These are phyloP conservation scores for Aythya baeri DNA, from an alignment of 2,113 vertebrate species.

Conservation along the genomic window DNA sequence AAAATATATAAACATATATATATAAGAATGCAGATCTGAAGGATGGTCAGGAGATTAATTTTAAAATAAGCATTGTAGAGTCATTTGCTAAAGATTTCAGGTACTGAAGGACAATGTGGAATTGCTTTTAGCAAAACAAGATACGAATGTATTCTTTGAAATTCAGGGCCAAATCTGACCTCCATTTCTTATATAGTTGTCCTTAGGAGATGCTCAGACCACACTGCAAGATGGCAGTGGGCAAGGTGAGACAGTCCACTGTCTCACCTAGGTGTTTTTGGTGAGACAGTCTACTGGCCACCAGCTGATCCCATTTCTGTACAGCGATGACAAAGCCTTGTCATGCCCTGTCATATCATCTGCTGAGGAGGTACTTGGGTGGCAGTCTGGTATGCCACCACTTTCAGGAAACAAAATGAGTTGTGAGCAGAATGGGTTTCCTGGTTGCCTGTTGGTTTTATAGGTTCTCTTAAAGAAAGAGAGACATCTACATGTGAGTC, in stretches of 20 bases:
- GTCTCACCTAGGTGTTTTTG: not conserved
- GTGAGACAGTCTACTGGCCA: not conserved
- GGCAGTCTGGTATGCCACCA: not conserved
- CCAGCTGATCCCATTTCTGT: not conserved
- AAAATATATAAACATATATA: not conserved
- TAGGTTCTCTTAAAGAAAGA: not conserved
- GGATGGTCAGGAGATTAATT: not conserved
- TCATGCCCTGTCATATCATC: fast-evolving
- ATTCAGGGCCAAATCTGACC: not conserved
- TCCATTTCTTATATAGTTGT: not conserved
- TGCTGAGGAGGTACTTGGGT: not conserved
- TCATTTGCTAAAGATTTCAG: not conserved
- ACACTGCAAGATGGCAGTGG: not conserved
- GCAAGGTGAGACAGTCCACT: not conserved
- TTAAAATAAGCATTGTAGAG: not conserved
- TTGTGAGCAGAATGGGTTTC: not conserved
- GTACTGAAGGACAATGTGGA: not conserved
- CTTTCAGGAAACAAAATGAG: not conserved
- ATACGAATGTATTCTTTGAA: not conserved
- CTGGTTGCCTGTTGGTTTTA: not conserved
- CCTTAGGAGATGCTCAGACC: not conserved
- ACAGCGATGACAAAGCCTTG: not conserved
- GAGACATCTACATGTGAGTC: fast-evolving
- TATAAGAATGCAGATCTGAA: not conserved
- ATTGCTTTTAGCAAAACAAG: not conserved